Percentiles rank a stretch among this genome's conserved stretches.
Conservation (phyloP, 1,140 invertebrate species). For the Drosophila paulistorum region DNA sequence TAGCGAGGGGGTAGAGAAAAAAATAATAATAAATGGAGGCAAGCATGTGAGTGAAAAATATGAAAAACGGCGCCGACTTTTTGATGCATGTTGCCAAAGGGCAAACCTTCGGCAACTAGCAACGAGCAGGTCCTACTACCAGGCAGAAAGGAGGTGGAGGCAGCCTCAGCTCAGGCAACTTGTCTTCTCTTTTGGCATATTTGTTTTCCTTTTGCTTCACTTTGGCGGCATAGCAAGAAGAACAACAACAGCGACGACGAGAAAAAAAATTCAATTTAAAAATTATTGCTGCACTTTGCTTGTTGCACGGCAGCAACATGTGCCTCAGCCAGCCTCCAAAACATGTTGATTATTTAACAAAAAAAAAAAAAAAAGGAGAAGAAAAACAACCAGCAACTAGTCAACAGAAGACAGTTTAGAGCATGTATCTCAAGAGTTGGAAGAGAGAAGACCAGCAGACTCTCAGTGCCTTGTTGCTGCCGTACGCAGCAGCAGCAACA, state of each 20-base stretch:
- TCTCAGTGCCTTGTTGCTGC: constrained; percentile 24
- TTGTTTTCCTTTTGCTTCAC: constrained; percentile 60
- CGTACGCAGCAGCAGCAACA: constrained; percentile 35
- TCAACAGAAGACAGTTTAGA: constrained; percentile 40
- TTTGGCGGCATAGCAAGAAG: constrained; percentile 37
- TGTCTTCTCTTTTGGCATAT: constrained; percentile 51
- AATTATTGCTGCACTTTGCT: constrained; percentile 78
- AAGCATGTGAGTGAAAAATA: constrained; percentile 65
- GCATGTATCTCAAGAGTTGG: constrained; percentile 33
- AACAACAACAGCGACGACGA: background rate
- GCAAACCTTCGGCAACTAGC: constrained; percentile 42
- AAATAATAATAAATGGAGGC: constrained; percentile 32
- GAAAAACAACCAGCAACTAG: background rate
- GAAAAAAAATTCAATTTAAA: constrained; percentile 77
- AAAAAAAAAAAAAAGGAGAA: constrained; percentile 35
- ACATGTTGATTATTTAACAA: constrained; percentile 75
- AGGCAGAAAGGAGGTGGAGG: background rate
- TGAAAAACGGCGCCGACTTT: constrained; percentile 74
- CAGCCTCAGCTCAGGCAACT: constrained; percentile 28
- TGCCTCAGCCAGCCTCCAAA: constrained; percentile 46
- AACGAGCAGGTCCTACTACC: constrained; percentile 11
- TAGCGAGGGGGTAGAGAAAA: constrained; percentile 1
- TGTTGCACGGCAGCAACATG: constrained; percentile 72
- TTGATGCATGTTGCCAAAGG: constrained; percentile 77
- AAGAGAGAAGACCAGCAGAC: constrained; percentile 10